A percentile compares a stretch with the other conserved stretches of the same genome.
Evolutionary conservation across 1,140 invertebrate genomes (phyloP).

Genomic region (Doryteuthis pealeii): DNA sequence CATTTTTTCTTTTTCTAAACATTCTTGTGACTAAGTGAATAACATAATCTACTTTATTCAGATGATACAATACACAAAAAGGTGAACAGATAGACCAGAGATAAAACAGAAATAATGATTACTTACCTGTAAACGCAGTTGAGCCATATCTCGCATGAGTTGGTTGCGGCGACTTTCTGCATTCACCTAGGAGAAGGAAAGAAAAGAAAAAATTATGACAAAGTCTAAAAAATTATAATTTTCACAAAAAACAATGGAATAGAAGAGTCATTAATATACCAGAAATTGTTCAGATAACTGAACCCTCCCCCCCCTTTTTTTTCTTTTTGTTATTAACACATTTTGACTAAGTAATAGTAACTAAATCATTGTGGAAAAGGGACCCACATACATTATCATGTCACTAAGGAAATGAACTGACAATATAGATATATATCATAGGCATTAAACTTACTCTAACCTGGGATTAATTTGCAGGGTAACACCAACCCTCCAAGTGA

Average conservation of each 20-base stretch:
- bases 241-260: neutral
- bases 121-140: slow-evolving; percentile 70
- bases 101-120: no score
- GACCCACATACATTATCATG: no score
- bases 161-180: slow-evolving; percentile 63
- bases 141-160: slow-evolving; percentile 74
- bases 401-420: no score
- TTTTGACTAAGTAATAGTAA: neutral
- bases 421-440: no score
- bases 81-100: no score
- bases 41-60: no score
- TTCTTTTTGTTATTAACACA: neutral
- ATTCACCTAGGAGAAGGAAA: slow-evolving; percentile 49
- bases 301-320: neutral
- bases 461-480: no score
- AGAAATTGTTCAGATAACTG: neutral
- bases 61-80: no score
- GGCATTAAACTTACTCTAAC: no score
- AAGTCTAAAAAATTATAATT: neutral
- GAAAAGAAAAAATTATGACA: slow-evolving; percentile 16
- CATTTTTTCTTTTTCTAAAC: no score
- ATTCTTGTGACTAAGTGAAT: no score
- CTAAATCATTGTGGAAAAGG: neutral
- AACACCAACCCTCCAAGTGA: no score
- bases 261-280: neutral